Conservation (phyloP, 2,797 vertebrate species). For the Dermochelys coriacea region DNA sequence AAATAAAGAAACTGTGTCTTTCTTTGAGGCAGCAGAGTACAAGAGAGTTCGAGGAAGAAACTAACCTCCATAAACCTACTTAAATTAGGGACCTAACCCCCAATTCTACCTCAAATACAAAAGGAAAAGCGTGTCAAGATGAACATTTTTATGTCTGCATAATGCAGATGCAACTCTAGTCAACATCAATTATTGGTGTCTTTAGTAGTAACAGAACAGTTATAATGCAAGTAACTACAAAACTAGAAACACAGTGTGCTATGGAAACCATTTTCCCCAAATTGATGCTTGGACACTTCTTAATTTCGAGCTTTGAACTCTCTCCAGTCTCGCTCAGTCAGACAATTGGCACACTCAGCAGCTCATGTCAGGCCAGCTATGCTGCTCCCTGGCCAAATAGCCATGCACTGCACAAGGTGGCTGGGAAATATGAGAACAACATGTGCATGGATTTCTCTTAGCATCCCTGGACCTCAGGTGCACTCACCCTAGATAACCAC, state of each 20-base stretch:
- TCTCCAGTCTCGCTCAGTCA: neutral
- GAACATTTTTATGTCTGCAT: neutral
- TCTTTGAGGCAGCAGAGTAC: neutral
- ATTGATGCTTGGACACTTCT: neutral
- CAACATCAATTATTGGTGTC: neutral
- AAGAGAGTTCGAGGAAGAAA: neutral
- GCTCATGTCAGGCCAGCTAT: neutral
- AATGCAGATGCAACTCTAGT: neutral
- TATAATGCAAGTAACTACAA: neutral
- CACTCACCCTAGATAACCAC: neutral
- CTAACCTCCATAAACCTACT: neutral
- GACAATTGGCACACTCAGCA: neutral
- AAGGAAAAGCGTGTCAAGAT: neutral
- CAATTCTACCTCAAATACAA: neutral
- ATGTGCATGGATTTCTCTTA: neutral
- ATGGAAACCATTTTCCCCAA: neutral
- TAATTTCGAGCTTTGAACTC: neutral
- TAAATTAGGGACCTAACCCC: neutral
- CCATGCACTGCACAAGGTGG: neutral
- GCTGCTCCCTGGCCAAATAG: neutral
- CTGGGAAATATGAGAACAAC: neutral
- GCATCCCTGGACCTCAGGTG: neutral
- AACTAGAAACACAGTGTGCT: neutral
- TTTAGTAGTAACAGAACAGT: neutral
- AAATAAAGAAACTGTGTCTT: neutral